Evolutionary conservation across 2,113 vertebrate genomes (phyloP), one percentile per base, ranked within the genome.

Genomic region (Serilophus lunatus): DNA sequence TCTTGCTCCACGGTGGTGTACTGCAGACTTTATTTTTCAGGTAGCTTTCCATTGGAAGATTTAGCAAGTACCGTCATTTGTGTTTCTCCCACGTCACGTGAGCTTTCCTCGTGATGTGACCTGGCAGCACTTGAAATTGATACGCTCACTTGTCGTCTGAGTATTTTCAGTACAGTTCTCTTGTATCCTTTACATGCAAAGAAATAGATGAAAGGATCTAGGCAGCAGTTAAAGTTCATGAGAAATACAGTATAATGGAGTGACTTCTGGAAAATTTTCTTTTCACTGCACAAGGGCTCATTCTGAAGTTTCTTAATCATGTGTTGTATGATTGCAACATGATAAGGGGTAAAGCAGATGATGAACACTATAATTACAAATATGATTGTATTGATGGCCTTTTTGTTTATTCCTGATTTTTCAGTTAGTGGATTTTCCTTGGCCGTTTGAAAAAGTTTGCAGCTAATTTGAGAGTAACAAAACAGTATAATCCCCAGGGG

Each of bases 121-220:
- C 97, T 98, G 71, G 90, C 98, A 10, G 96, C 98, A 1, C 99
- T 99, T 82, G 99, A 99, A 97, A 99, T 98, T 7, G 99, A 99
- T 70, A 98, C 86, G 11, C 99, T 99, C 66, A 98, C 98, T 90
- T 99, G 98, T 25, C 98, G 97, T 96, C 91, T 98, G 60, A 99
- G 77, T 90, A 99, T 98, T 98, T 98, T 99, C 97, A 98, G 94
- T 29, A 99, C 97, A 93, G 99, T 99, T 92, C 98, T 98, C 97
- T 99, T 99, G 97, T 99, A 99, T 92, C 99, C 99, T 97, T 99
- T 99, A 80, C 99, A 99, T 53, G 99, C 99, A 77, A 99, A 99
- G 97, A 99, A 99, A 92, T 99, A 99, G 92, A 99, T 98, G 50
- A 99, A 99, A 12, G 99, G 99, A 94, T 99, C 99, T 96, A 99